Base-by-base conservation (phyloP, 2,888 invertebrate species). In the Philhelius pedissequus region DNA sequence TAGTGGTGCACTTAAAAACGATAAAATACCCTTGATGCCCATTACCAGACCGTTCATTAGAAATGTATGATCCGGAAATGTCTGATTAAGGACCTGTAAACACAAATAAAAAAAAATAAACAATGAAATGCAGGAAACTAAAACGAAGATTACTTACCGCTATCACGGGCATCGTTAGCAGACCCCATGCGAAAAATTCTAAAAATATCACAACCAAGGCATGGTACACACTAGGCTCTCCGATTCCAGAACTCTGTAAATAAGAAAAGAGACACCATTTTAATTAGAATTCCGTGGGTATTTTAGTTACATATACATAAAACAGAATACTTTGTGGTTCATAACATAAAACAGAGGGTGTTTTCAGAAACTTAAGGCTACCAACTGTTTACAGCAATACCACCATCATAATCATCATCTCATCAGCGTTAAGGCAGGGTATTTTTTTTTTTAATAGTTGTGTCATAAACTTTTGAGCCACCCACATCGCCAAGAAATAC, bases 111-210 rank as follows among this genome's bases (percentile, higher is more conserved):
- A 20, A 73, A 43, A 38, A 78, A 64, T 13, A 38, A 22, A 54
- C 15, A 20, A 11, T 18, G 3, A 38, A 15, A 40, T 40, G 15
- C 7, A 15, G 20, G 6, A 27, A 50, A 50, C 50, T 15, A 50
- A 18, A 18, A 30, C 15, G 50, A 5, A 62, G 11, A 22, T 20
- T 80, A 87, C 90, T 90, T 88, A 91, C 91, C 86, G 90, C 92
- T 91, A 99, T 99, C 90, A 99, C 97, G 79, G 99, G 99, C 94
- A 98, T 97, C 86, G 99, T 99, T 87, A 99, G 94, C 87, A 99
- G 94, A 70, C 99, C 99, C 99, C 99, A 99, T 87, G 99, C 98
- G 93, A 99, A 99, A 93, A 99, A 99, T 93, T 99, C 99, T 92
- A 99, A 93, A 93, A 99, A 99, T 92, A 99, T 99, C 90, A 99